Conservation (phyloP, 2,888 invertebrate species). For the Tenthredo amoena region DNA sequence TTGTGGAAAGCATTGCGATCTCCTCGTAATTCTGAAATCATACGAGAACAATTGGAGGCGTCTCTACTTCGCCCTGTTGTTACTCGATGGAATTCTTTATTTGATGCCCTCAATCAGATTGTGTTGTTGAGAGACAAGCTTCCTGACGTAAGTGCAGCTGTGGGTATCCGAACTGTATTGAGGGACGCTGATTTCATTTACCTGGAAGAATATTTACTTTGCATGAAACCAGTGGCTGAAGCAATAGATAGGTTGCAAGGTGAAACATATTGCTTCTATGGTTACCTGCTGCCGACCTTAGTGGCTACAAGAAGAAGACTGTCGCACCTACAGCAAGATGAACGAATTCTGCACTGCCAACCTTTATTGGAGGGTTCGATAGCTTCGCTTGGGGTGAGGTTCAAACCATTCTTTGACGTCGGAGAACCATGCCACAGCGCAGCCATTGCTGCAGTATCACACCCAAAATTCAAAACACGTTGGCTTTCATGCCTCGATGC, state of each 20-base stretch:
- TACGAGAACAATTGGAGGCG: conserved; percentile 19
- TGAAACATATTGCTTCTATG: conserved; percentile 1
- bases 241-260: conserved; percentile 27
- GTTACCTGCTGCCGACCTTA: not conserved
- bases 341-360: not conserved
- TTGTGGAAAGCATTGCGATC: conserved; percentile 48
- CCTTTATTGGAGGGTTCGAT: not conserved
- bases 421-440: not conserved
- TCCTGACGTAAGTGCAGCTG: not conserved
- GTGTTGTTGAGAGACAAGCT: conserved; percentile 24
- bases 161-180: not conserved
- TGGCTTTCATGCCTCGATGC: conserved; percentile 21
- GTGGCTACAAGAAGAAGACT: not conserved
- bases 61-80: conserved; percentile 29
- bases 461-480: conserved; percentile 15
- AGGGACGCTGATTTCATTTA: not conserved
- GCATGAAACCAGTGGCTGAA: not conserved
- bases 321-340: not conserved
- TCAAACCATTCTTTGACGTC: not conserved
- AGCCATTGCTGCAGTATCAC: not conserved
- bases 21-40: conserved; percentile 43
- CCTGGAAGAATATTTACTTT: not conserved
- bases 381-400: not conserved
- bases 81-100: conserved; percentile 52
- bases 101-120: conserved; percentile 39